Evolutionary conservation across 1,140 invertebrate genomes (phyloP).

Genomic region (Chymomyza costata): DNA sequence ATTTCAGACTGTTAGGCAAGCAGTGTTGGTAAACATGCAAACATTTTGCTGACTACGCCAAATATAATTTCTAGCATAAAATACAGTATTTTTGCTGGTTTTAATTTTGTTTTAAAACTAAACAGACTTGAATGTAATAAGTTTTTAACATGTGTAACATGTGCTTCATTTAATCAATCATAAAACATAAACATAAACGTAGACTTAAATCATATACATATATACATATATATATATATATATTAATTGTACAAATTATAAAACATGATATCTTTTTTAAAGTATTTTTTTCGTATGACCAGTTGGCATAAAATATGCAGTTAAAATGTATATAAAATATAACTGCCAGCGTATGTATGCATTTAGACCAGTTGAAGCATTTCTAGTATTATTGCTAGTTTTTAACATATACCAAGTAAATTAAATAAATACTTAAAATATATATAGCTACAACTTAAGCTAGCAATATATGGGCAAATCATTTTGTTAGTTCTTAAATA

Average conservation of each 20-base stretch:
- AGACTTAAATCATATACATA: too few species aligned
- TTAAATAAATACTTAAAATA: slow-evolving; percentile 4
- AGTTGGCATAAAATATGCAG: slow-evolving; percentile 37
- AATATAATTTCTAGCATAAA: slow-evolving; percentile 44
- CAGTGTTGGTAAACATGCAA: slow-evolving; percentile 39
- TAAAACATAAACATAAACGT: slow-evolving; percentile 12
- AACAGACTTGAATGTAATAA: slow-evolving; percentile 21
- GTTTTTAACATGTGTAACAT: slow-evolving; percentile 50
- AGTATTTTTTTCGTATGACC: slow-evolving; percentile 57
- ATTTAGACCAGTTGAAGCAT: slow-evolving; percentile 69
- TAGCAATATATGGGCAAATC: too few species aligned
- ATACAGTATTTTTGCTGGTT: slow-evolving; percentile 9
- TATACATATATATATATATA: slow-evolving; percentile 19
- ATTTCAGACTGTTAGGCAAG: slow-evolving; percentile 14
- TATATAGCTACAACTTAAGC: slow-evolving; percentile 4
- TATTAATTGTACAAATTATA: slow-evolving; percentile 43
- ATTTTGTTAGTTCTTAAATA: neutral
- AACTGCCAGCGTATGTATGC: slow-evolving; percentile 56
- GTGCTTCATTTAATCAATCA: slow-evolving; percentile 42
- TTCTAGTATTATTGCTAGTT: slow-evolving; percentile 39
- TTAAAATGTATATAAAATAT: slow-evolving; percentile 57
- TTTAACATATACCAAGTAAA: slow-evolving; percentile 6
- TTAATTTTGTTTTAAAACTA: neutral
- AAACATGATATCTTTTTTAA: slow-evolving; percentile 42
- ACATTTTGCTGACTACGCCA: slow-evolving; percentile 36